Conservation (phyloP, 1,140 invertebrate genomes). For the Leptopilina boulardi region DNA sequence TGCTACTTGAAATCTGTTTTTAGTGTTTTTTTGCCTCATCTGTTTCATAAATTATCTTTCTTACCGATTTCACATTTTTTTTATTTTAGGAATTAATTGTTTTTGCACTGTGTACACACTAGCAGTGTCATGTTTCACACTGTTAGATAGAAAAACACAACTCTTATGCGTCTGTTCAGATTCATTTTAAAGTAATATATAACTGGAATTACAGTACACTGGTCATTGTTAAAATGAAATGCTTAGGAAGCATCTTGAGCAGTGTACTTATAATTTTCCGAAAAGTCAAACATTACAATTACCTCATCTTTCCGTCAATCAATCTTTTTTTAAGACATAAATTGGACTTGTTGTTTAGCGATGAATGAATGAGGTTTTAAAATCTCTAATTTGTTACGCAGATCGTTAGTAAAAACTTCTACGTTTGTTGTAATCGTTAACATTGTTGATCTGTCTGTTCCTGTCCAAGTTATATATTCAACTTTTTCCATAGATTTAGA, state of each 20-base stretch:
- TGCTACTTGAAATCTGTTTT: constrained; percentile 59
- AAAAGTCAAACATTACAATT: background rate
- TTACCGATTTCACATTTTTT: background rate
- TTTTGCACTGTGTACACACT: too few species aligned
- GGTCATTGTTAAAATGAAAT: background rate
- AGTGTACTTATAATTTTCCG: background rate
- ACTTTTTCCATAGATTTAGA: background rate
- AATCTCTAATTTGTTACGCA: background rate
- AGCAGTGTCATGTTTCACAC: too few species aligned
- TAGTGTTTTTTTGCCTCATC: constrained; percentile 62
- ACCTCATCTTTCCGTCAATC: background rate
- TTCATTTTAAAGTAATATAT: too few species aligned
- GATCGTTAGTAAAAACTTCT: background rate
- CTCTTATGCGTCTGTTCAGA: too few species aligned
- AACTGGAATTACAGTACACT: too few species aligned
- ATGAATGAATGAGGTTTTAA: constrained; percentile 1
- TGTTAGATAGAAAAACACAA: too few species aligned
- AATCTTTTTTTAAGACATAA: background rate
- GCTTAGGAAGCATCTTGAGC: background rate
- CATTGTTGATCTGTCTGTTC: background rate
- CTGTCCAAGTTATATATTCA: background rate
- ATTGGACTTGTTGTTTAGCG: background rate
- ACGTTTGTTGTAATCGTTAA: background rate
- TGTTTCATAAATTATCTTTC: constrained; percentile 38
- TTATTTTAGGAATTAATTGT: too few species aligned